Conservation (phyloP, 2,113 vertebrate species). For the Oreochromis niloticus region DNA sequence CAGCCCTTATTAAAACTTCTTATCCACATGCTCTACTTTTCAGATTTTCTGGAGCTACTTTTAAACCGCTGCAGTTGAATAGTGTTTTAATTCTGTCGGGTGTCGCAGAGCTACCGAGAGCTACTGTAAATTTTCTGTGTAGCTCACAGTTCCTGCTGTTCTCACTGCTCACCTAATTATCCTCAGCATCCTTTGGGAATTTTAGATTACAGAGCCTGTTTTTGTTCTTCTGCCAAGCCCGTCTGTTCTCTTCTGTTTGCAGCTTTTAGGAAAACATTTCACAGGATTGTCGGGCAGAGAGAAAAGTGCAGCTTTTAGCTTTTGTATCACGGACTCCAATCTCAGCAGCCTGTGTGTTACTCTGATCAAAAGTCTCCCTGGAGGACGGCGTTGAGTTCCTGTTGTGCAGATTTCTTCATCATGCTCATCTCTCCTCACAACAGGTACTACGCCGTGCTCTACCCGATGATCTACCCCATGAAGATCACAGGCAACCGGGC, state of each 20-base stretch:
- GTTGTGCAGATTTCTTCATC: background rate
- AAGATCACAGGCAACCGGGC: slow-evolving; percentile 97
- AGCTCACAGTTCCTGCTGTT: slow-evolving; percentile 1
- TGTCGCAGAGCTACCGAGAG: background rate
- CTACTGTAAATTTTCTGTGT: background rate
- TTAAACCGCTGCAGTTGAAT: background rate
- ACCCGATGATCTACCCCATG: slow-evolving; percentile 98
- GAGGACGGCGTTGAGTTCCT: background rate
- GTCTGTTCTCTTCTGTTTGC: background rate
- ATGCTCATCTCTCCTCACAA: background rate
- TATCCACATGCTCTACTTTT: background rate
- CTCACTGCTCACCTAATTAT: slow-evolving; percentile 9
- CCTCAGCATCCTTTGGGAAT: slow-evolving; percentile 10
- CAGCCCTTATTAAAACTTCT: background rate
- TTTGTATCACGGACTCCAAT: background rate
- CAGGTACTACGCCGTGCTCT: slow-evolving; percentile 97
- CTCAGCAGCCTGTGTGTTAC: background rate
- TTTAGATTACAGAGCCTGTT: slow-evolving; percentile 14
- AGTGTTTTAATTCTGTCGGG: background rate
- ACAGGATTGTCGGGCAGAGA: background rate
- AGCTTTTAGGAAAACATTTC: slow-evolving; percentile 7
- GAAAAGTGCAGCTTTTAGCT: background rate
- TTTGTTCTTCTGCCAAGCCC: slow-evolving; percentile 12
- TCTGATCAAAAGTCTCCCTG: background rate
- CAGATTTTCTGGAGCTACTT: background rate